Evolutionary conservation across 2,797 vertebrate genomes (phyloP).

Genomic region (Ataeniobius toweri): DNA sequence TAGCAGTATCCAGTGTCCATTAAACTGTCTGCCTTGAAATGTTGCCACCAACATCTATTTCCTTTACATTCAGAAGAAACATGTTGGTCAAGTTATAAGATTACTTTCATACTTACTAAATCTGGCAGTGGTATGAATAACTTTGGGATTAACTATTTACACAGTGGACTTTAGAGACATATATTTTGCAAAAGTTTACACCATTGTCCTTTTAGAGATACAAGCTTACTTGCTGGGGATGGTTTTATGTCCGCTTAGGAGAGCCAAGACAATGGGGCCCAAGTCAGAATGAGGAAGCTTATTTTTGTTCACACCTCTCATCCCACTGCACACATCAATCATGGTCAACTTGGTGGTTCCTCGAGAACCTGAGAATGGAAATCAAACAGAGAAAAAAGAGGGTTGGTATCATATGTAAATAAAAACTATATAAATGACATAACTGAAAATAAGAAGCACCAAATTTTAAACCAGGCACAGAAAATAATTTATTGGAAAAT

Average conservation of each 20-base stretch:
- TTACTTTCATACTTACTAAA: background rate
- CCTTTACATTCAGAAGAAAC: background rate
- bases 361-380: constrained; percentile 83
- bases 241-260: constrained; percentile 92
- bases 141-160: background rate
- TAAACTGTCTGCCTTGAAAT: background rate
- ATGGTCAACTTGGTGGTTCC: constrained; percentile 93
- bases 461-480: background rate
- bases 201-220: background rate
- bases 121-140: background rate
- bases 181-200: background rate
- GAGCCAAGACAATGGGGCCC: constrained; percentile 89
- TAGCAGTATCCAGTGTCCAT: background rate
- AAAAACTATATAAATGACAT: background rate
- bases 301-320: constrained; percentile 83
- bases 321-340: constrained; percentile 93
- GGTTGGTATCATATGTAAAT: background rate
- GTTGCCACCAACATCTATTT: background rate
- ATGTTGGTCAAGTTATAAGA: background rate
- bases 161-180: background rate
- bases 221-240: constrained; percentile 90
- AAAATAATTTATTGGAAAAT: background rate
- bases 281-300: constrained; percentile 89
- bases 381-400: constrained; percentile 3
- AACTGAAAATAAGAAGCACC: background rate